Percentiles rank a stretch among this genome's conserved stretches.
Conservation (phyloP, 2,888 invertebrate species). For the Chouioia cunea region DNA sequence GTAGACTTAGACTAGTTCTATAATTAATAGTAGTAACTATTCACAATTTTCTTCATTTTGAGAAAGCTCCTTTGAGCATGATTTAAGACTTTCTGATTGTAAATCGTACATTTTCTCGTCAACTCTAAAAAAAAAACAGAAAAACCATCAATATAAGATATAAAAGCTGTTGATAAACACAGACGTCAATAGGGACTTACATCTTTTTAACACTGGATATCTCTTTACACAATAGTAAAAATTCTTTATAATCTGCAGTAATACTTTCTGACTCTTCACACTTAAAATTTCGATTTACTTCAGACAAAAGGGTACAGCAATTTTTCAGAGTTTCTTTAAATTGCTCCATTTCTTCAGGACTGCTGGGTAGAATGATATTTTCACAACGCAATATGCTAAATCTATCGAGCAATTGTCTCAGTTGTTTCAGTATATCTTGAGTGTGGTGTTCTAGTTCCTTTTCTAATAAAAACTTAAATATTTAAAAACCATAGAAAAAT, state of each 20-base stretch:
- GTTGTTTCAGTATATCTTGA: constrained; percentile 18
- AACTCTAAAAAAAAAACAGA: constrained; percentile 35
- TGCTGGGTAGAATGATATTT: constrained; percentile 39
- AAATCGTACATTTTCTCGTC: constrained; percentile 35
- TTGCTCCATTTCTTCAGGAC: constrained; percentile 26
- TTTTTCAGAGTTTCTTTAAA: constrained; percentile 37
- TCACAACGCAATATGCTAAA: constrained; percentile 44
- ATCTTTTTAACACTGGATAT: constrained; percentile 40
- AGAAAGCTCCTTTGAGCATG: constrained; percentile 31
- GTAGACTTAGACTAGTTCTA: no score
- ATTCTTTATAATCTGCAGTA: constrained; percentile 30
- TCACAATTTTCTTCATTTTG: constrained; percentile 29
- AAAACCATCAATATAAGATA: not conserved
- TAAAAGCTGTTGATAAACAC: not conserved
- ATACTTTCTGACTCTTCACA: constrained; percentile 30
- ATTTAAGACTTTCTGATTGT: constrained; percentile 36
- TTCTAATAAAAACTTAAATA: constrained; percentile 26
- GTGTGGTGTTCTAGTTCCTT: constrained; percentile 28
- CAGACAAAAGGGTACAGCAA: constrained; percentile 27
- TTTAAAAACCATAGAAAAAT: constrained; percentile 2
- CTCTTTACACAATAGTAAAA: constrained; percentile 30
- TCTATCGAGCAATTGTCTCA: constrained; percentile 31
- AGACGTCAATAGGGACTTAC: constrained; percentile 20
- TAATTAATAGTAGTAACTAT: constrained; percentile 13
- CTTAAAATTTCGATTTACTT: constrained; percentile 28